Evolutionary conservation across 2,888 invertebrate genomes (phyloP).

Genomic region (Dioctria linearis): DNA sequence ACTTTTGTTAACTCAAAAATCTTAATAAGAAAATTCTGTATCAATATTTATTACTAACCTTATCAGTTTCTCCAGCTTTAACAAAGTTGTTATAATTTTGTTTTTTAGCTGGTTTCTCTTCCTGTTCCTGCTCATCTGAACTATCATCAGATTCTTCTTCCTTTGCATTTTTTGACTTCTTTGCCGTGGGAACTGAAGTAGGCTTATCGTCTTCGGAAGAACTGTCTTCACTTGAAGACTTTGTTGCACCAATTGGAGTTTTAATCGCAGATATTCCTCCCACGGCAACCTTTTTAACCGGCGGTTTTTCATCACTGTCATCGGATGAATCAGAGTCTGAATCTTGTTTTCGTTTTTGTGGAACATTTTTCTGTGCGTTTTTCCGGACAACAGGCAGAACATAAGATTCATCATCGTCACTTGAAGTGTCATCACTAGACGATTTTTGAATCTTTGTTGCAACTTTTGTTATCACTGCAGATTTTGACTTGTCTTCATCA

Average conservation of each 20-base stretch:
- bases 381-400: neutral
- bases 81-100: slow-evolving; percentile 78
- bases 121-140: slow-evolving; percentile 65
- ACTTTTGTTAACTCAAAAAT: too few species aligned
- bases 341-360: slow-evolving; percentile 27
- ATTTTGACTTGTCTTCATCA: slow-evolving; percentile 58
- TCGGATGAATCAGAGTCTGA: slow-evolving; percentile 55
- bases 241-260: slow-evolving; percentile 23
- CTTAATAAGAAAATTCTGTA: too few species aligned
- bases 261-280: slow-evolving; percentile 56
- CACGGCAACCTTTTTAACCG: slow-evolving; percentile 36
- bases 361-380: neutral
- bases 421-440: slow-evolving; percentile 66
- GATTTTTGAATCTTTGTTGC: slow-evolving; percentile 63
- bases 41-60: slow-evolving; percentile 28
- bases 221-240: slow-evolving; percentile 62
- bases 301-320: slow-evolving; percentile 59
- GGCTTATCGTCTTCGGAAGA: slow-evolving; percentile 63
- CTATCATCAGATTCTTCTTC: slow-evolving; percentile 71
- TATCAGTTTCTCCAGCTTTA: slow-evolving; percentile 73
- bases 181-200: slow-evolving; percentile 59
- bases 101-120: slow-evolving; percentile 57
- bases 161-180: slow-evolving; percentile 66
- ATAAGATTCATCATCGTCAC: slow-evolving; percentile 59
- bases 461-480: slow-evolving; percentile 65